Base-by-base conservation (phyloP, 2,888 invertebrate species). In the Anticlea derivata region DNA sequence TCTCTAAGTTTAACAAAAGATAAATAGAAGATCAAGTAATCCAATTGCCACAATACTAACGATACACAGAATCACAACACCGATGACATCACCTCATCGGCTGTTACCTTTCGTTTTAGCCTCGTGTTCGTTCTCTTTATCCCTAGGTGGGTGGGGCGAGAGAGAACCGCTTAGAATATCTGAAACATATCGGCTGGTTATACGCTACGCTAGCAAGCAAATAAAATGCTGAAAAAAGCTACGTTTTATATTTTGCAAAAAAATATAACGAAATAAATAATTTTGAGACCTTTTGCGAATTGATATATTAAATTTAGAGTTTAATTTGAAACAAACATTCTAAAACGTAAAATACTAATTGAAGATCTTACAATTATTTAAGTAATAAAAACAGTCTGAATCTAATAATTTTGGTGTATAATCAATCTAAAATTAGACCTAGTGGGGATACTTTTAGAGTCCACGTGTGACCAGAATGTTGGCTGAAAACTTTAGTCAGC, bases 161-260 rank as follows among this genome's bases (percentile, higher is more conserved):
- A 94, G 94, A 75, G 94, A 93, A 68, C 95, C 95, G 91, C 94
- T 94, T 86, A 95, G 92, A 77, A 94, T 94, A 92, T 95, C 95
- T 95, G 93, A 85, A 93, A 93, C 80, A 89, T 63, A 85, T 73
- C 74, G 68, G 54, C 64, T 61, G 58, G 63, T 66, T 66, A 65
- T 34, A 54, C 24, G 22, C 39, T 49, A 48, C 49, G 23, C 39
- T 54, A 53, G 24, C 31, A 53, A 53, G 44, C 40, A 37, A 48
- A 34, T 22, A 12, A 34, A 40, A 40, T 20, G 7, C 26, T 33
- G 12, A 8, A 50, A 30, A 30, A 5, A 5, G 2, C 44, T 27
- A 35, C 20, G 20, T 35, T 3, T 2, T 11, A 34, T 17, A 10
- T 10, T 39, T 39, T 30, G 3, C 1, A 26, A 26, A 29, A 22